Conservation (phyloP, 1,140 invertebrate species). For the Neodiprion lecontei region DNA sequence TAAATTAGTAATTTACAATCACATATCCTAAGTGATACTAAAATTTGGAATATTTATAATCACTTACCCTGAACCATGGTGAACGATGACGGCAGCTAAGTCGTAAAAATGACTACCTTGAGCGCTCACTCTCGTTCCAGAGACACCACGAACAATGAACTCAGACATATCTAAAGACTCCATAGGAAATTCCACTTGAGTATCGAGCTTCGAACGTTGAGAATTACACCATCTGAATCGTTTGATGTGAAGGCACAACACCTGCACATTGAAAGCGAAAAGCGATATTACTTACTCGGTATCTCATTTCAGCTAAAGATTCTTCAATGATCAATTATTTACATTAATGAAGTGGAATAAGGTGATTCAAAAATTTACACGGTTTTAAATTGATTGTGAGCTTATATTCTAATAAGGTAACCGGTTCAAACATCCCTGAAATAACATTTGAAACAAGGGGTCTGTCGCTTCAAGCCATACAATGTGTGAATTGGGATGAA, state of each 20-base stretch:
- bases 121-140: slow-evolving; percentile 71
- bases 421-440: too few relatives aligned
- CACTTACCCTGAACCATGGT: slow-evolving; percentile 80
- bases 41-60: not conserved
- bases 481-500: too few relatives aligned
- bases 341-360: too few relatives aligned
- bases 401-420: too few relatives aligned
- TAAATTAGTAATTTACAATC: too few relatives aligned
- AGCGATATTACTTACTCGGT: not conserved
- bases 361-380: too few relatives aligned
- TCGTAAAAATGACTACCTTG: slow-evolving; percentile 77
- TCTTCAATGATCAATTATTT: too few relatives aligned
- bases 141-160: slow-evolving; percentile 74
- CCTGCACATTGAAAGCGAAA: slow-evolving; percentile 57
- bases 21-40: too few relatives aligned
- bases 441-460: too few relatives aligned
- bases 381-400: too few relatives aligned
- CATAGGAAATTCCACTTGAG: slow-evolving; percentile 80
- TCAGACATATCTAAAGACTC: slow-evolving; percentile 80
- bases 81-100: slow-evolving; percentile 84
- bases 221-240: slow-evolving; percentile 85
- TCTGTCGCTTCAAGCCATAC: too few relatives aligned
- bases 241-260: slow-evolving; percentile 86
- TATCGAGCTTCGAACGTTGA: slow-evolving; percentile 82
- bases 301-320: too few relatives aligned